These are phyloP conservation scores for Parauchenoglanis ngamensis DNA, from an alignment of 2,797 vertebrate species.

Conservation along the genomic window DNA sequence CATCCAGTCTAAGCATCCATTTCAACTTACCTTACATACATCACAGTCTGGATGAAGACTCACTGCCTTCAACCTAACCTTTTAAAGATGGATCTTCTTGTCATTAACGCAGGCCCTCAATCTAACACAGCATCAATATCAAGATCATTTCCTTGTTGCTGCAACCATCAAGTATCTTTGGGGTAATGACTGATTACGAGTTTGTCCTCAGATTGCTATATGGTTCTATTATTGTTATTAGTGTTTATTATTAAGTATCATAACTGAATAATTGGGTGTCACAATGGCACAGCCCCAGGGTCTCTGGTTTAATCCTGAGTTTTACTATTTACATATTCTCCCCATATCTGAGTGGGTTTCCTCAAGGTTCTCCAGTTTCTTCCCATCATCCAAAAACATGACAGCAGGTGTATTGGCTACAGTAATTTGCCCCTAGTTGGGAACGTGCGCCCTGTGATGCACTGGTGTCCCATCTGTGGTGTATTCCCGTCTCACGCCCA, in stretches of 20 bases:
- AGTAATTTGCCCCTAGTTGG: not conserved
- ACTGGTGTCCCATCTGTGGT: not conserved
- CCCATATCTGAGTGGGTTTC: not conserved
- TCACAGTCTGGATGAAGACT: not conserved
- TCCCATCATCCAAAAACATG: not conserved
- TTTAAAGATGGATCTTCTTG: not conserved
- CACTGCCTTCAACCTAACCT: not conserved
- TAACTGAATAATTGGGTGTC: not conserved
- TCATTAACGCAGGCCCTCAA: not conserved
- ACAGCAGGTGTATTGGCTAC: not conserved
- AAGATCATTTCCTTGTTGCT: not conserved
- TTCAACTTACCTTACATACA: not conserved
- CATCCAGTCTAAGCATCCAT: not conserved
- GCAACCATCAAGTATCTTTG: not conserved
- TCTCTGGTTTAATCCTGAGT: not conserved
- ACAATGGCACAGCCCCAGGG: not conserved
- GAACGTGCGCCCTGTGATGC: not conserved
- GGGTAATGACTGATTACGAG: not conserved
- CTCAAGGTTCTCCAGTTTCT: not conserved
- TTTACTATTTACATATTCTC: not conserved
- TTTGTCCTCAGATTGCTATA: not conserved
- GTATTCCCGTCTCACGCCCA: not conserved
- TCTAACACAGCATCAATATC: not conserved
- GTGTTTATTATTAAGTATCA: not conserved
- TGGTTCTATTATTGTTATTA: not conserved